A percentile compares a stretch with the other conserved stretches of the same genome.
These are phyloP conservation scores for Cirrhinus molitorella DNA, from an alignment of 2,797 vertebrate genomes.

Conservation along the genomic window DNA sequence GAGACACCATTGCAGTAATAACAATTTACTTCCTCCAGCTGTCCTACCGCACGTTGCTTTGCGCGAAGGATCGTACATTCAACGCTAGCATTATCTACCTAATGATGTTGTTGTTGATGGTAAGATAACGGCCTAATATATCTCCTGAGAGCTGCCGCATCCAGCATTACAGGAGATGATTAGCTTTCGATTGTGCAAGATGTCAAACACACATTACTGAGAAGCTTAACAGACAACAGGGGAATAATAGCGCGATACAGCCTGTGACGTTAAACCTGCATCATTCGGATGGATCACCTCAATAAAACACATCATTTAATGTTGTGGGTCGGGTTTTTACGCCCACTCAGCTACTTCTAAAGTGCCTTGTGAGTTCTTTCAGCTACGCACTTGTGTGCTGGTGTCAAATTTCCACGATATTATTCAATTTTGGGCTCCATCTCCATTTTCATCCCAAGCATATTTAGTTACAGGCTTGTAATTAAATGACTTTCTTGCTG, in stretches of 20 bases:
- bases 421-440: constrained; percentile 9
- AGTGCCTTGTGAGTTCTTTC: not conserved
- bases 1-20: constrained; percentile 19
- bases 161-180: constrained; percentile 54
- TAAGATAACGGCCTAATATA: constrained; percentile 52
- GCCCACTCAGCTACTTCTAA: constrained; percentile 8
- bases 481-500: constrained; percentile 38
- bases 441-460: constrained; percentile 6
- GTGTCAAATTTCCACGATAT: constrained; percentile 19
- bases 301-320: constrained; percentile 35
- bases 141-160: constrained; percentile 41
- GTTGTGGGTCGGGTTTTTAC: not conserved
- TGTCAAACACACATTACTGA: constrained; percentile 56
- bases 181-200: constrained; percentile 45
- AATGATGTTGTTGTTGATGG: constrained; percentile 57
- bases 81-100: constrained; percentile 47
- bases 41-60: constrained; percentile 28
- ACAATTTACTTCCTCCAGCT: constrained; percentile 32
- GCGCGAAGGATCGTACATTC: constrained; percentile 35
- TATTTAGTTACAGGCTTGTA: constrained; percentile 29
- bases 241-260: constrained; percentile 44
- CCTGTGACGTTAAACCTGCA: constrained; percentile 34
- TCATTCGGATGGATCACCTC: constrained; percentile 34
- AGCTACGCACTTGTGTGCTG: not conserved
- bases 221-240: constrained; percentile 40